phyloP scores from a whole-genome alignment of 1,140 invertebrate species.

The Chlorops oryzae region DNA sequence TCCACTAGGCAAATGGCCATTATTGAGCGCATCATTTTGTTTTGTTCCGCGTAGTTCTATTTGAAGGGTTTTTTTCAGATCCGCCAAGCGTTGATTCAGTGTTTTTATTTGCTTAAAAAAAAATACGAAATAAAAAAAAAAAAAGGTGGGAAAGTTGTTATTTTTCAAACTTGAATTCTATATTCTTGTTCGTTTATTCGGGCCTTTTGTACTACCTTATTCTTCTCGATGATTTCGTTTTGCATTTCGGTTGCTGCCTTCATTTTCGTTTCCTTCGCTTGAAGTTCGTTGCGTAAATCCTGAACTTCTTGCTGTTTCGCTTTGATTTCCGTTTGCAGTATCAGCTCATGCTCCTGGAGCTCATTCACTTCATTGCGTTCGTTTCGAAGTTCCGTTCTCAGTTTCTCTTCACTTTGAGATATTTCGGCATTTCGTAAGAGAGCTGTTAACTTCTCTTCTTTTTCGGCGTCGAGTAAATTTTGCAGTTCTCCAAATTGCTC shows the following conservation, averaged over 20 bases:
- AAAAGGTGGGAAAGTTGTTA: background rate
- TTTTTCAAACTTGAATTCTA: background rate
- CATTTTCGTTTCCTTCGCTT: conserved; percentile 54
- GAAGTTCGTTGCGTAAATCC: conserved; percentile 49
- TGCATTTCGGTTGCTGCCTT: conserved; percentile 62
- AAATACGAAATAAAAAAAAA: background rate
- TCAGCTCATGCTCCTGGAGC: conserved; percentile 52
- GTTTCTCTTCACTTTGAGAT: conserved; percentile 71
- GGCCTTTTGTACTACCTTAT: conserved; percentile 55
- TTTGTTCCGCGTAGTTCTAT: conserved; percentile 61
- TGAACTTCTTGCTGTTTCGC: conserved; percentile 32
- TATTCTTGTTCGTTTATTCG: background rate
- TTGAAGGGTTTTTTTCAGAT: conserved; percentile 88
- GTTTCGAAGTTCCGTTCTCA: conserved; percentile 62
- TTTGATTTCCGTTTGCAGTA: conserved; percentile 41
- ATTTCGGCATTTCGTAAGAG: conserved; percentile 75
- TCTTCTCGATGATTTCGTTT: conserved; percentile 71
- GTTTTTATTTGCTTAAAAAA: conserved; percentile 76
- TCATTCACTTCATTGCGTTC: conserved; percentile 38
- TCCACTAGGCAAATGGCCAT: conserved; percentile 20
- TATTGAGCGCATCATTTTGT: conserved; percentile 41
- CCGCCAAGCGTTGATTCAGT: conserved; percentile 75
- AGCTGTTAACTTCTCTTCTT: conserved; percentile 68
- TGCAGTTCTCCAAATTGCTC: conserved; percentile 27
- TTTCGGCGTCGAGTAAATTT: conserved; percentile 51